Evolutionary conservation across 2,888 invertebrate species (phyloP).

Genomic region (Hemicrepidius hirtus): DNA sequence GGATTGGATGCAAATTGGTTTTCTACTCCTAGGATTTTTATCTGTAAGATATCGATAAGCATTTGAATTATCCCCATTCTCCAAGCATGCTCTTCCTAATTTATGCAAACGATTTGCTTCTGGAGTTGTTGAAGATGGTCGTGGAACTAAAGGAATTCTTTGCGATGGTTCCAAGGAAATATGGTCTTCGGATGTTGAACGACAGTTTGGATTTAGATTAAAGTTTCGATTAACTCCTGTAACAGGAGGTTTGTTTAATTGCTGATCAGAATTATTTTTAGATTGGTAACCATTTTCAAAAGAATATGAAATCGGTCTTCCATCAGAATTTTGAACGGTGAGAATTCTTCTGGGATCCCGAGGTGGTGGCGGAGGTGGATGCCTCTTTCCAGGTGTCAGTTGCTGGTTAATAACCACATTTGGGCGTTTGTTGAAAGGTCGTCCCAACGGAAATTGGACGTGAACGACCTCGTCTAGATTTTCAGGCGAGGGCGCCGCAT

Average conservation of each 20-base stretch:
- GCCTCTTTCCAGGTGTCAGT: slow-evolving; percentile 2
- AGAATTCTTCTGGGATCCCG: slow-evolving; percentile 80
- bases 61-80: slow-evolving; percentile 59
- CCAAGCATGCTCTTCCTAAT: slow-evolving; percentile 47
- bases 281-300: slow-evolving; percentile 68
- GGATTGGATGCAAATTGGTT: slow-evolving; percentile 79
- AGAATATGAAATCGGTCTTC: slow-evolving; percentile 75
- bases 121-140: slow-evolving; percentile 70
- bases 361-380: slow-evolving; percentile 86
- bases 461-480: slow-evolving; percentile 62
- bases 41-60: slow-evolving; percentile 81
- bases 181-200: slow-evolving; percentile 70
- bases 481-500: slow-evolving; percentile 61
- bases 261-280: slow-evolving; percentile 54
- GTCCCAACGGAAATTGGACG: slow-evolving; percentile 66
- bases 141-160: slow-evolving; percentile 60
- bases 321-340: slow-evolving; percentile 67
- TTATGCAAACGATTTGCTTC: slow-evolving; percentile 62
- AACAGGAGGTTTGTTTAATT: slow-evolving; percentile 28
- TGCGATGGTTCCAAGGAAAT: slow-evolving; percentile 61
- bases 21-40: slow-evolving; percentile 82
- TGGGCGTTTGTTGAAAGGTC: slow-evolving; percentile 56
- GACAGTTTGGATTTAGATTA: slow-evolving; percentile 61
- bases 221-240: slow-evolving; percentile 56
- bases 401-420: slow-evolving; percentile 31